These are phyloP conservation scores for Tiliqua scincoides DNA, from an alignment of 2,113 vertebrate species.

Conservation along the genomic window DNA sequence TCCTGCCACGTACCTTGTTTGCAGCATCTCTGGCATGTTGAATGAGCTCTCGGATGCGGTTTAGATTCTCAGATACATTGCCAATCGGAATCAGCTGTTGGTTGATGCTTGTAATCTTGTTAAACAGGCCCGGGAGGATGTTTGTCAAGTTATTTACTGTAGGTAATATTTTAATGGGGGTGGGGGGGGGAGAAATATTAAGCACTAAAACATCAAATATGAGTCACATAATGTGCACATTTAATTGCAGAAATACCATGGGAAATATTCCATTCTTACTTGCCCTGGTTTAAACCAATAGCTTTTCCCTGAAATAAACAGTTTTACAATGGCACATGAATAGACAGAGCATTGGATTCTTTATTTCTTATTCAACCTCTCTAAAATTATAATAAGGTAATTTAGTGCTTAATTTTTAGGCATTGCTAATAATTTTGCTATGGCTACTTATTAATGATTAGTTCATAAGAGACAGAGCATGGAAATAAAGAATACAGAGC, in stretches of 20 bases:
- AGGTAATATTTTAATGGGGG: conserved; percentile 55
- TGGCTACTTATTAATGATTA: not conserved
- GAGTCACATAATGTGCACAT: not conserved
- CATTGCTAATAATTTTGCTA: not conserved
- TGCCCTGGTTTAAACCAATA: not conserved
- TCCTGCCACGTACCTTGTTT: conserved; percentile 82
- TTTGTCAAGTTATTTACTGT: conserved; percentile 88
- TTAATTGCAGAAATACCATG: not conserved
- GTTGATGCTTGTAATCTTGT: conserved; percentile 86
- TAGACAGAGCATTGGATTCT: not conserved
- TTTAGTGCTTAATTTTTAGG: not conserved
- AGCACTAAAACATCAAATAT: not conserved
- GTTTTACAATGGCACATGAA: not conserved
- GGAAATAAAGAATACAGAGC: not conserved
- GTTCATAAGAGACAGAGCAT: not conserved
- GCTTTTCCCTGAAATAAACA: not conserved
- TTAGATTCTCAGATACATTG: conserved; percentile 90
- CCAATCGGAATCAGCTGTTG: conserved; percentile 79
- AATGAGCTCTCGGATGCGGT: conserved; percentile 92
- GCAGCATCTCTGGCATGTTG: conserved; percentile 92
- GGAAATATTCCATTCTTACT: not conserved
- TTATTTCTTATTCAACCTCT: not conserved
- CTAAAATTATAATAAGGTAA: not conserved
- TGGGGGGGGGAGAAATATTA: not conserved
- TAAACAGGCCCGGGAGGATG: conserved; percentile 88